These are phyloP conservation scores for Bos javanicus DNA, from an alignment of 2,113 vertebrate species.

Conservation along the genomic window DNA sequence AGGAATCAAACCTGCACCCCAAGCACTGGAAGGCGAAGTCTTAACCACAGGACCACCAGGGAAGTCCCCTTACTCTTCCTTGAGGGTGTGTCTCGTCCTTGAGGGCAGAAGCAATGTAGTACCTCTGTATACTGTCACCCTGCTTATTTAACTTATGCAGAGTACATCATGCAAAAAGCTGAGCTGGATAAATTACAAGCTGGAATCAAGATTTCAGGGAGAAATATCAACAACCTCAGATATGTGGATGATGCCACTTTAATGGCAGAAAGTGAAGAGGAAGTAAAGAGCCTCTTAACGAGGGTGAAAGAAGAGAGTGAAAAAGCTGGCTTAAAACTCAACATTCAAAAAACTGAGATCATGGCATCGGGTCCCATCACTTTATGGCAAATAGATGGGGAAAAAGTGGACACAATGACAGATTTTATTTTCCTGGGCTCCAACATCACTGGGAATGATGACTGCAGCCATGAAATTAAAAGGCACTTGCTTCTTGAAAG, in stretches of 20 bases:
- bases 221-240: background rate
- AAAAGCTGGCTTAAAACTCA: background rate
- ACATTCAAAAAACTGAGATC: background rate
- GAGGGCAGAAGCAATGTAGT: background rate
- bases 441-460: background rate
- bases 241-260: background rate
- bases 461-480: background rate
- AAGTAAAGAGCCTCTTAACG: background rate
- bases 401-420: background rate
- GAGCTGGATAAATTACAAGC: background rate
- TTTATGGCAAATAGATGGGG: background rate
- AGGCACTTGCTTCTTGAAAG: background rate
- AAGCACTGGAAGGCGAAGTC: rapidly evolving
- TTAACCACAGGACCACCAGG: background rate
- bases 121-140: background rate
- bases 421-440: background rate
- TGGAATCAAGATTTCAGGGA: background rate
- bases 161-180: background rate
- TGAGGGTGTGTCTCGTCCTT: background rate
- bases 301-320: background rate
- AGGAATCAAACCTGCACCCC: background rate
- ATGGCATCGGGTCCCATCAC: background rate
- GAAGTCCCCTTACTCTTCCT: background rate
- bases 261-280: background rate
- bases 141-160: background rate